These are phyloP conservation scores for Dipodomys spectabilis DNA, from an alignment of 2,113 vertebrate genomes.

Conservation along the genomic window DNA sequence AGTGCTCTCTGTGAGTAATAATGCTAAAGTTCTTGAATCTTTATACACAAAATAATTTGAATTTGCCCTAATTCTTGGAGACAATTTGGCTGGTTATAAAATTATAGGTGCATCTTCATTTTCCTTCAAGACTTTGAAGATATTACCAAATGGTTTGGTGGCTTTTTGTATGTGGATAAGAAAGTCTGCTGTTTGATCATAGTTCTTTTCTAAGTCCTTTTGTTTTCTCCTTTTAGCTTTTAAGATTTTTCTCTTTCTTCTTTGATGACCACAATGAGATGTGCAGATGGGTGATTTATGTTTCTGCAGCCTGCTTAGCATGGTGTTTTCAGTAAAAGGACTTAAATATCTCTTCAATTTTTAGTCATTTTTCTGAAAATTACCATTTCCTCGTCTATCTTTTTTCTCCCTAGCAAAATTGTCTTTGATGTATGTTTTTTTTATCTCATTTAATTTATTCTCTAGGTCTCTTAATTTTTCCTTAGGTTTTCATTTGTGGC, in stretches of 20 bases:
- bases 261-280: neutral
- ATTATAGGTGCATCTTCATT: conserved; percentile 6
- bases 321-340: neutral
- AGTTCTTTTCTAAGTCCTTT: conserved; percentile 12
- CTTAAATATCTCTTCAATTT: conserved; percentile 34
- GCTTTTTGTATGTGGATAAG: neutral
- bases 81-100: conserved; percentile 51
- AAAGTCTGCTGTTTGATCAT: conserved; percentile 19
- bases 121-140: conserved; percentile 42
- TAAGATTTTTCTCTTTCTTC: conserved; percentile 38
- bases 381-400: neutral
- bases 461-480: neutral
- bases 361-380: conserved; percentile 30
- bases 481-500: conserved; percentile 14
- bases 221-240: conserved; percentile 42
- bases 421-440: conserved; percentile 26
- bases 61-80: neutral
- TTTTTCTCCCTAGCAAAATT: conserved; percentile 31
- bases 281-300: neutral
- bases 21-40: conserved; percentile 12
- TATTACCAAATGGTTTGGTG: conserved; percentile 44
- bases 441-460: conserved; percentile 39
- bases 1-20: conserved; percentile 11
- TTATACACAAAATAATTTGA: conserved; percentile 29
- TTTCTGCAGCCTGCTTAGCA: neutral